A percentile compares a stretch with the other conserved stretches of the same genome.
Evolutionary conservation across 92 coral and sea anemone genomes (phyloP).

Genomic region (Heliopora coerulea): DNA sequence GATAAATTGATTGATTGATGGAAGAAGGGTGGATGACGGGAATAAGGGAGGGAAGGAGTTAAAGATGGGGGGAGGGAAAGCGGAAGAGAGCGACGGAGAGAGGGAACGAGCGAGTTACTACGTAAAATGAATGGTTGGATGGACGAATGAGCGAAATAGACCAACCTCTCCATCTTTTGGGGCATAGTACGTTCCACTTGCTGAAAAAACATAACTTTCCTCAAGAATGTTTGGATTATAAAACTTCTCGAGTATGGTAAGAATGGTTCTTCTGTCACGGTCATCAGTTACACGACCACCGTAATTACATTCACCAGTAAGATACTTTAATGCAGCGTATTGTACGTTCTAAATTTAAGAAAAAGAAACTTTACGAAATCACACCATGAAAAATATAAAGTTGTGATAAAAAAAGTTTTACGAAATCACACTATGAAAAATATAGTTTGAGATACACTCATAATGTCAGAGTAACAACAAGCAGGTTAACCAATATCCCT

Average conservation of each 20-base stretch:
- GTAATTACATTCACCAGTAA: constrained; percentile 98
- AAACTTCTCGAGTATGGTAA: constrained; percentile 88
- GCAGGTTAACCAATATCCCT: no score
- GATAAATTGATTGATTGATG: no score
- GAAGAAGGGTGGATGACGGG: neutral
- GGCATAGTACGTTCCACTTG: constrained; percentile 87
- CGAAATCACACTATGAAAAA: no score
- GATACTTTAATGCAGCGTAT: constrained; percentile 81
- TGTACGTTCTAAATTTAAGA: constrained; percentile 74
- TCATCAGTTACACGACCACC: constrained; percentile 99
- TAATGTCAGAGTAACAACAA: no score
- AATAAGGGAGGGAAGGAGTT: neutral
- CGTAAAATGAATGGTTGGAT: neutral
- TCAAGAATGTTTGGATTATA: constrained; percentile 64
- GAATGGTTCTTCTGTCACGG: constrained; percentile 89
- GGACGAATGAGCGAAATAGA: neutral
- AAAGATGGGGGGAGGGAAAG: neutral
- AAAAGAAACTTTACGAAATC: neutral
- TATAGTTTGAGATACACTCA: no score
- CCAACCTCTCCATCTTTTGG: constrained; percentile 78
- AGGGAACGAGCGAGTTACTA: neutral
- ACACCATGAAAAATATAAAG: no score
- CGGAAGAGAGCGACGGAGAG: neutral
- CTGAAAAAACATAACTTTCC: constrained; percentile 76
- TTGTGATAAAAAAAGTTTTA: no score